phyloP scores from a whole-genome alignment of 1,140 invertebrate genomes.

The Euura lappo region DNA sequence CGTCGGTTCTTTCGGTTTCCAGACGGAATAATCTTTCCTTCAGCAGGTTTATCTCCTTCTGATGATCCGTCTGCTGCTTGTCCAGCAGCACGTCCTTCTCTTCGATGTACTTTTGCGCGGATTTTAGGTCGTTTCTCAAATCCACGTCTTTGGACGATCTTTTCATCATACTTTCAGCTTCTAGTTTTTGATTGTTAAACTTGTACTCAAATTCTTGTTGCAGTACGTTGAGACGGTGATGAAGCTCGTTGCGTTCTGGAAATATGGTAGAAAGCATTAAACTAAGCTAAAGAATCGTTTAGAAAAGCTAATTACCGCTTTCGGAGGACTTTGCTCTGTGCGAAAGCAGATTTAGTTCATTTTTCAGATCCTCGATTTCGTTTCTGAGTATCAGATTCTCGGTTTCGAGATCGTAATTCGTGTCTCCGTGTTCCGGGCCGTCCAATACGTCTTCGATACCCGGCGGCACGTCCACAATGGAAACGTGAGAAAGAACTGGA shows the following conservation, averaged over 20 bases:
- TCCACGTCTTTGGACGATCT: slow-evolving; percentile 15
- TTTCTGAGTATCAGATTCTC: slow-evolving; percentile 59
- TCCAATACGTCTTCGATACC: slow-evolving; percentile 1
- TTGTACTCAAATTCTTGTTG: slow-evolving; percentile 16
- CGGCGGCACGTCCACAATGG: slow-evolving; percentile 16
- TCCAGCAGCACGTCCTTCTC: slow-evolving; percentile 42
- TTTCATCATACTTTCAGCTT: slow-evolving; percentile 22
- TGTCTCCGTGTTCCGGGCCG: slow-evolving; percentile 16
- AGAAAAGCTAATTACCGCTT: slow-evolving; percentile 49
- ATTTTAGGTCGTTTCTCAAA: slow-evolving; percentile 25
- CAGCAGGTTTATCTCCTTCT: slow-evolving; percentile 47
- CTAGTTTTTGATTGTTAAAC: slow-evolving; percentile 19
- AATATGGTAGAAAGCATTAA: neutral
- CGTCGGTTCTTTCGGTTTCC: slow-evolving; percentile 45
- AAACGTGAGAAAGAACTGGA: slow-evolving; percentile 34
- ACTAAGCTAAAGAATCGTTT: neutral
- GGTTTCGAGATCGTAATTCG: slow-evolving; percentile 23
- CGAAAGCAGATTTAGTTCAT: slow-evolving; percentile 63
- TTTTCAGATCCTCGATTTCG: slow-evolving; percentile 65
- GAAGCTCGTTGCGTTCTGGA: slow-evolving; percentile 5
- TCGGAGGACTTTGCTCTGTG: slow-evolving; percentile 62
- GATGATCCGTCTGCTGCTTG: slow-evolving; percentile 47
- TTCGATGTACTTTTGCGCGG: slow-evolving; percentile 33
- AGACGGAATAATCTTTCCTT: slow-evolving; percentile 47
- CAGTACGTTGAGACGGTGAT: neutral